A percentile compares a stretch with the other conserved stretches of the same genome.
These are phyloP conservation scores for Melanotaenia trifasciata DNA, from an alignment of 2,797 vertebrate genomes.

Conservation along the genomic window DNA sequence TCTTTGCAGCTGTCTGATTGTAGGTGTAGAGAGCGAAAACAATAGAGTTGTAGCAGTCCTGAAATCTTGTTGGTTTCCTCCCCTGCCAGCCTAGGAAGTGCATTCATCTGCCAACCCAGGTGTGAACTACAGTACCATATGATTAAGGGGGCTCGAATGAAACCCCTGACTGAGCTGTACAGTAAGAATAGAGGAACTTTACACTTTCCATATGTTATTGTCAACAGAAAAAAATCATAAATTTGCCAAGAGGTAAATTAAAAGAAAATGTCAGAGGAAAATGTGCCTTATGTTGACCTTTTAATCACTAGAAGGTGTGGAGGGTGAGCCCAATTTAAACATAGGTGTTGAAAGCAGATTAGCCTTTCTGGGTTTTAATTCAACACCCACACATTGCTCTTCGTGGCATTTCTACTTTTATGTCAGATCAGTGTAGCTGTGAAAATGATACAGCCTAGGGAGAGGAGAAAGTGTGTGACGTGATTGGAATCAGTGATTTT, in stretches of 20 bases:
- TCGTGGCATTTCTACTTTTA: constrained; percentile 8
- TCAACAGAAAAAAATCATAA: not conserved
- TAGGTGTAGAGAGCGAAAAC: constrained; percentile 9
- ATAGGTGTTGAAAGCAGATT: constrained; percentile 45
- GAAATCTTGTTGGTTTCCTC: constrained; percentile 27
- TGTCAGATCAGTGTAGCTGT: constrained; percentile 11
- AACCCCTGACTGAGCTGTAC: constrained; percentile 12
- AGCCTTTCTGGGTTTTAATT: constrained; percentile 8
- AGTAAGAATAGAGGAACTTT: not conserved
- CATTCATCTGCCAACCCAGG: constrained; percentile 51
- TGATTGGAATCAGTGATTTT: constrained; percentile 81
- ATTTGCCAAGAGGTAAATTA: constrained; percentile 13
- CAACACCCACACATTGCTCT: constrained; percentile 2
- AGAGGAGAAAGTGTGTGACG: constrained; percentile 36
- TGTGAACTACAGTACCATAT: constrained; percentile 36
- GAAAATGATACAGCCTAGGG: constrained; percentile 5
- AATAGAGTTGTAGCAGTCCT: constrained; percentile 11
- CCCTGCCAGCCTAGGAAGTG: constrained; percentile 37
- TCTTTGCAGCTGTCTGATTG: constrained; percentile 8
- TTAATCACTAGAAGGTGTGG: constrained; percentile 5
- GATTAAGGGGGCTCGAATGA: constrained; percentile 22
- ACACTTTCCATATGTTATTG: not conserved
- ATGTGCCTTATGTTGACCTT: constrained; percentile 20
- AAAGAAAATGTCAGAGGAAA: constrained; percentile 18
- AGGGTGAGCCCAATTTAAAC: constrained; percentile 24